Conservation (phyloP, 2,797 vertebrate species). For the Gorsachius magnificus region DNA sequence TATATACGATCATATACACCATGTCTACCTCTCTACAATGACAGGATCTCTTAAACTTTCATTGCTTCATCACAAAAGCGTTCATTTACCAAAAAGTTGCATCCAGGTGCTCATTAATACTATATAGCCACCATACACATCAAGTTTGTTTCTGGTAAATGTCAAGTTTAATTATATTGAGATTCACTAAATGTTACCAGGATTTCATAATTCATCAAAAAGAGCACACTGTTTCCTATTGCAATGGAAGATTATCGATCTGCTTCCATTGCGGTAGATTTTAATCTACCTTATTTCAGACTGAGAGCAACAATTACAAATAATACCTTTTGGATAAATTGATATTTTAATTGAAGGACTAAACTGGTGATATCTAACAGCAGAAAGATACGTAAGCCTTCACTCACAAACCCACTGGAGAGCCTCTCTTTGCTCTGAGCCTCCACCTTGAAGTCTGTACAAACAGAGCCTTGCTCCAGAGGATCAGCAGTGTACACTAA, state of each 20-base stretch:
- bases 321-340: not conserved
- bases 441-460: not conserved
- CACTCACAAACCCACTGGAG: not conserved
- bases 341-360: not conserved
- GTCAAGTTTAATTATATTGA: not conserved
- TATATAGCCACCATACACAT: not conserved
- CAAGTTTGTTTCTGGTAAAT: not conserved
- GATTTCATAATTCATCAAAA: not conserved
- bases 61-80: not conserved
- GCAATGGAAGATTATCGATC: not conserved
- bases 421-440: not conserved
- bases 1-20: not conserved
- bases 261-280: not conserved
- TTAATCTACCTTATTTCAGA: not conserved
- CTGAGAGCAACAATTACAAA: not conserved
- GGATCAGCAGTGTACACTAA: not conserved
- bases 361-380: not conserved
- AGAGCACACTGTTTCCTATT: not conserved
- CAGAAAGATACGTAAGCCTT: not conserved
- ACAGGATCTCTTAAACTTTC: not conserved
- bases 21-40: not conserved
- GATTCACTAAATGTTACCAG: not conserved
- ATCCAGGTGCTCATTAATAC: not conserved
- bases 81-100: not conserved
- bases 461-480: not conserved